These are phyloP conservation scores for Grus americana DNA, from an alignment of 2,113 vertebrate genomes.

Conservation along the genomic window DNA sequence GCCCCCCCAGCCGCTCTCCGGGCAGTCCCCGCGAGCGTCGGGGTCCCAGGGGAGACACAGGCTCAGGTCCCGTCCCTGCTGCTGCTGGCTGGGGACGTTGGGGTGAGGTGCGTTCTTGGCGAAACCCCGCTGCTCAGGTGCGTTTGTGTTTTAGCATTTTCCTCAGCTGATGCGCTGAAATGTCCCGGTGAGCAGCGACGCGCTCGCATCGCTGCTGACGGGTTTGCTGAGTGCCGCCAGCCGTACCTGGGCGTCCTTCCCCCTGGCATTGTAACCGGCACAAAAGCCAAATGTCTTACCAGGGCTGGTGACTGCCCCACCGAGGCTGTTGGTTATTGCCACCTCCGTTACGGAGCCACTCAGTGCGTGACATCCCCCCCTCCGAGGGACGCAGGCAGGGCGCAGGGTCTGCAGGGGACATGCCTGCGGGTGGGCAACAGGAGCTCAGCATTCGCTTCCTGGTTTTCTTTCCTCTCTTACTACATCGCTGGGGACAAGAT, in stretches of 20 bases:
- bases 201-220: fast-evolving
- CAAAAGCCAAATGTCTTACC: neutral
- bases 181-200: neutral
- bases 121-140: neutral
- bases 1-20: neutral
- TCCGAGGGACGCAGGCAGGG: neutral
- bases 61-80: neutral
- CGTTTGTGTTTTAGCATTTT: neutral
- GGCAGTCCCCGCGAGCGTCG: fast-evolving
- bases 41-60: neutral
- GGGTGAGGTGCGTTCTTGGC: neutral
- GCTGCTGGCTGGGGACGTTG: neutral
- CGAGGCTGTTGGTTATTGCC: neutral
- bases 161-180: neutral
- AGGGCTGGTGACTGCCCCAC: neutral
- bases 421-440: too few species aligned
- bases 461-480: neutral
- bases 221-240: neutral
- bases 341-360: neutral
- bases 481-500: neutral
- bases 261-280: neutral
- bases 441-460: neutral
- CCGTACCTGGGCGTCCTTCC: neutral
- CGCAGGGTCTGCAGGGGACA: neutral
- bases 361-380: neutral